Evolutionary conservation across 2,888 invertebrate genomes (phyloP).

Genomic region (Pristionchus arcanus): DNA sequence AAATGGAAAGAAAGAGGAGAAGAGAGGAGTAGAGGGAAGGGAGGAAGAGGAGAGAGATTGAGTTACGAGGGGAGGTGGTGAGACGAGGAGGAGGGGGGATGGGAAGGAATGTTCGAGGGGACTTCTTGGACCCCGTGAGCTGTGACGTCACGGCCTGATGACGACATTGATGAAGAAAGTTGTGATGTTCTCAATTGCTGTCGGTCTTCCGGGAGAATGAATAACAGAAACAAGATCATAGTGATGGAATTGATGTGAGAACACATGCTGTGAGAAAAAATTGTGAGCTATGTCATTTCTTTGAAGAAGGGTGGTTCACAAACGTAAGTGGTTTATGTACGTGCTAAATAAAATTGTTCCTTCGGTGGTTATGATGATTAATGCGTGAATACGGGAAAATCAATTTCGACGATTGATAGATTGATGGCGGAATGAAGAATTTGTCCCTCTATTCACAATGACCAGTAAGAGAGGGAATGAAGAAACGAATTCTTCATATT

Average conservation of each 20-base stretch:
- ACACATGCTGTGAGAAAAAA: too few relatives aligned
- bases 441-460: not conserved
- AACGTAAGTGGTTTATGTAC: too few relatives aligned
- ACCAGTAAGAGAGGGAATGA: not conserved
- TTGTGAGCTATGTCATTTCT: too few relatives aligned
- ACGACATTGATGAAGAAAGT: not conserved
- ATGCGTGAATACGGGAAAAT: too few relatives aligned
- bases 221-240: too few relatives aligned
- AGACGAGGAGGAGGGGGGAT: not conserved
- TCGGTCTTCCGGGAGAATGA: not conserved
- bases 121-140: slow-evolving; percentile 5
- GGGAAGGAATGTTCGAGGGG: slow-evolving; percentile 40
- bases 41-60: slow-evolving; percentile 31
- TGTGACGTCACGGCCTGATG: not conserved
- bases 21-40: slow-evolving; percentile 6
- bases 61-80: slow-evolving; percentile 42
- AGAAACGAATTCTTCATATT: not conserved
- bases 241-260: too few relatives aligned
- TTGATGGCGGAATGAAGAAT: not conserved
- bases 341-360: too few relatives aligned
- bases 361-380: too few relatives aligned
- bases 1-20: slow-evolving; percentile 43
- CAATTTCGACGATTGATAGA: too few relatives aligned
- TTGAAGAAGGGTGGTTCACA: too few relatives aligned
- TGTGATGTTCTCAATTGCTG: not conserved